Conservation (phyloP, 2,797 vertebrate genomes). For the Acanthornis magna region DNA sequence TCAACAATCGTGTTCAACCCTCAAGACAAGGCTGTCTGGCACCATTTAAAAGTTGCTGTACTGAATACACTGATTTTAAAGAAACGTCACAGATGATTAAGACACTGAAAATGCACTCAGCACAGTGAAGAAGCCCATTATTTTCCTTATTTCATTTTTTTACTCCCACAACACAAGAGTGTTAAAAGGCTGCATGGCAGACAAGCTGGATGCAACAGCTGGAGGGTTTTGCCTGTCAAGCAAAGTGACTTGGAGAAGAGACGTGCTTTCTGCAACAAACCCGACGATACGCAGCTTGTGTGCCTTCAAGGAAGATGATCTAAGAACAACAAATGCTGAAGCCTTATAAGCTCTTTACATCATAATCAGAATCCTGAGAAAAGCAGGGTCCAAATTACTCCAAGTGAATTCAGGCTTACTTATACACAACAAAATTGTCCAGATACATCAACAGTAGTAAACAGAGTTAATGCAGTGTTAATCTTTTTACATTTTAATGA, state of each 20-base stretch:
- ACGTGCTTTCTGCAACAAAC: slow-evolving; percentile 22
- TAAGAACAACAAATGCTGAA: slow-evolving; percentile 28
- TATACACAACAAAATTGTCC: slow-evolving; percentile 37
- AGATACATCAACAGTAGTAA: slow-evolving; percentile 38
- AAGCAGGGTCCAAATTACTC: slow-evolving; percentile 48
- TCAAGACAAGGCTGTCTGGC: slow-evolving; percentile 25
- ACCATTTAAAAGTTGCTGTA: slow-evolving; percentile 21
- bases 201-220: slow-evolving; percentile 58
- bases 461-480: slow-evolving; percentile 56
- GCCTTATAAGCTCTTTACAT: slow-evolving; percentile 18
- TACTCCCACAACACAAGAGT: slow-evolving; percentile 1
- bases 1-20: not conserved
- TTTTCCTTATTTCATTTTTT: slow-evolving; percentile 35
- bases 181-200: slow-evolving; percentile 43
- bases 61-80: slow-evolving; percentile 28
- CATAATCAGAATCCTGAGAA: slow-evolving; percentile 47
- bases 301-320: slow-evolving; percentile 14
- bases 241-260: slow-evolving; percentile 42
- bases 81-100: slow-evolving; percentile 30
- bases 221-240: slow-evolving; percentile 56
- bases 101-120: slow-evolving; percentile 29
- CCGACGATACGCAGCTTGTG: not conserved
- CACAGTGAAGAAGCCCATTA: not conserved
- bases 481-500: slow-evolving; percentile 64
- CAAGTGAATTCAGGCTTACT: slow-evolving; percentile 25